phyloP scores from a whole-genome alignment of 2,888 invertebrate genomes.

The Ditylenchus weischeri region DNA sequence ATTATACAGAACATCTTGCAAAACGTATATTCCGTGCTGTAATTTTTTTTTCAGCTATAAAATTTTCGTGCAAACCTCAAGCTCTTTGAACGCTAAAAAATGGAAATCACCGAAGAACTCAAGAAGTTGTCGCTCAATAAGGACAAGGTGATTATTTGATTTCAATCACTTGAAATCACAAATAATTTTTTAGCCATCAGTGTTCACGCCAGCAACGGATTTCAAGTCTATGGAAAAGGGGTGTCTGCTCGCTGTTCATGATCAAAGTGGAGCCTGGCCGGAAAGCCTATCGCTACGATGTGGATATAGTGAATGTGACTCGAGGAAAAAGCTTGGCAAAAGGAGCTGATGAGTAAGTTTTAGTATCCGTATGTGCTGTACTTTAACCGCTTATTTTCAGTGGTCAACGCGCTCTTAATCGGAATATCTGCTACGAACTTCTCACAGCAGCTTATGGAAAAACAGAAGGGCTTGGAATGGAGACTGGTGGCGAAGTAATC shows the following conservation, averaged over 20 bases:
- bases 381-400: neutral
- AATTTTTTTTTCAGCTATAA: neutral
- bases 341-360: slow-evolving; percentile 29
- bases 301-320: slow-evolving; percentile 21
- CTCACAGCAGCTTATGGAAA: slow-evolving; percentile 19
- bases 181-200: neutral
- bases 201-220: slow-evolving; percentile 13
- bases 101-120: slow-evolving; percentile 10
- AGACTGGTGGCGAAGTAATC: slow-evolving; percentile 16
- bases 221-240: slow-evolving; percentile 16
- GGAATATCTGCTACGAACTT: slow-evolving; percentile 23
- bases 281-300: slow-evolving; percentile 31
- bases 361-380: neutral
- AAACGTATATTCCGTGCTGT: no score
- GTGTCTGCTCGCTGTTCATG: slow-evolving; percentile 24
- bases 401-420: slow-evolving; percentile 24
- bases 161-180: neutral
- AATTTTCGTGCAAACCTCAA: slow-evolving; percentile 11
- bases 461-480: slow-evolving; percentile 21
- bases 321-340: slow-evolving; percentile 21
- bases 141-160: neutral
- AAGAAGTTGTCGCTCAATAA: slow-evolving; percentile 7
- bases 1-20: no score
- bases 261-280: slow-evolving; percentile 21
- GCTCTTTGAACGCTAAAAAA: neutral